Conservation (phyloP, 1,140 invertebrate genomes). For the Chymomyza costata region DNA sequence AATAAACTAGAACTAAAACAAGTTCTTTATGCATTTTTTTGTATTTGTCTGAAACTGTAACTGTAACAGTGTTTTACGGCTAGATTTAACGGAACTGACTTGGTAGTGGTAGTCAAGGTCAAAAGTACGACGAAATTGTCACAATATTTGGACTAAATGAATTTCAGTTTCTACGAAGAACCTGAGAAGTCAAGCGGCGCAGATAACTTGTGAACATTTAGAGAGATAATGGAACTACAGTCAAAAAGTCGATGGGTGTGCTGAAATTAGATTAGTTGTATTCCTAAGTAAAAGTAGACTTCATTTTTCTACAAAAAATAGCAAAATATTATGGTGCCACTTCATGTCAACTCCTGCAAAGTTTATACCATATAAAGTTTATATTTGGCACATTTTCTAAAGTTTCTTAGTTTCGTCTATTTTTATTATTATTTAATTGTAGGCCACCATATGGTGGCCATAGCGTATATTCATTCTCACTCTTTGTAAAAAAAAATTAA, state of each 20-base stretch:
- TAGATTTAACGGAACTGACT: constrained; percentile 33
- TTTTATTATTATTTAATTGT: too few relatives aligned
- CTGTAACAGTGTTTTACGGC: neutral
- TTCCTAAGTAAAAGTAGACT: neutral
- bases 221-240: constrained; percentile 42
- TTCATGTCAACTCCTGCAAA: too few relatives aligned
- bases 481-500: neutral
- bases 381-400: neutral
- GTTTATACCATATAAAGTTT: neutral
- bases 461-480: too few relatives aligned
- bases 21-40: constrained; percentile 58
- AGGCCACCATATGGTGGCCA: too few relatives aligned
- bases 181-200: constrained; percentile 48
- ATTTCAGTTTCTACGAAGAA: constrained; percentile 37
- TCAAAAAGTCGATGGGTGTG: constrained; percentile 12
- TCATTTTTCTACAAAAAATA: neutral
- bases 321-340: too few relatives aligned
- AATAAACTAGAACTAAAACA: constrained; percentile 69
- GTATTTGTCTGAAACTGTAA: constrained; percentile 41
- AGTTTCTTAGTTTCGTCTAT: too few relatives aligned
- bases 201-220: constrained; percentile 57
- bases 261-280: neutral
- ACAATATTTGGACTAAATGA: constrained; percentile 33
- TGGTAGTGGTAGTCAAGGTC: constrained; percentile 63
- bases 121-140: constrained; percentile 39